A percentile compares a stretch with the other conserved stretches of the same genome.
phyloP scores from a whole-genome alignment of 2,888 invertebrate species.

The Drosophila quasianomalipes region DNA sequence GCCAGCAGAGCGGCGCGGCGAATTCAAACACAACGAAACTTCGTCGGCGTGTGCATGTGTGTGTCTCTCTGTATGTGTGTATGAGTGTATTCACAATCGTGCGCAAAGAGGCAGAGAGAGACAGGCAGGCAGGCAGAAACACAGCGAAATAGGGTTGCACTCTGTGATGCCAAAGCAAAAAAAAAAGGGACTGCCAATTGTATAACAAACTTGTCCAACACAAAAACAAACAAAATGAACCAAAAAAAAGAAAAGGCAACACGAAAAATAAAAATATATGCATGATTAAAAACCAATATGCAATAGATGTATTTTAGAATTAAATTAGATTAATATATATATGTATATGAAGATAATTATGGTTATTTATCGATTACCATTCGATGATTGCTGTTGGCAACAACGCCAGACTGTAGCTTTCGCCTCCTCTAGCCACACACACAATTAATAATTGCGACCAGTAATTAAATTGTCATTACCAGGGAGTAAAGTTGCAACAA shows the following conservation, averaged over 20 bases:
- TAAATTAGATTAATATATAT: constrained; percentile 43
- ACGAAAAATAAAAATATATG: constrained; percentile 27
- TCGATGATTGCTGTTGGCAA: constrained; percentile 73
- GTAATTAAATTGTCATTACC: constrained; percentile 38
- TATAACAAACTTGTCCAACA: constrained; percentile 58
- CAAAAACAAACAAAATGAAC: constrained; percentile 51
- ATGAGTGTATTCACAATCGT: constrained; percentile 53
- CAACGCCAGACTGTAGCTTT: constrained; percentile 41
- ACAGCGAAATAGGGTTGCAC: constrained; percentile 67
- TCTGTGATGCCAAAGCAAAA: constrained; percentile 52
- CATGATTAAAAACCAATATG: constrained; percentile 49
- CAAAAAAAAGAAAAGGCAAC: constrained; percentile 52
- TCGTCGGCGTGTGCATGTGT: constrained; percentile 19
- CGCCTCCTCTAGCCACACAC: constrained; percentile 9
- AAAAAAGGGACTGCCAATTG: constrained; percentile 59
- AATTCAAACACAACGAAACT: constrained; percentile 65
- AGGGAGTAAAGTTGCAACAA: constrained; percentile 26
- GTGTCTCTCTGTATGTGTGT: constrained; percentile 17
- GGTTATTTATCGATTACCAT: constrained; percentile 67
- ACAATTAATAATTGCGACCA: constrained; percentile 32
- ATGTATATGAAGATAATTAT: constrained; percentile 17
- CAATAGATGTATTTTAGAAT: constrained; percentile 43
- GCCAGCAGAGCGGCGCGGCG: constrained; percentile 55
- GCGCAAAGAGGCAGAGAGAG: constrained; percentile 37
- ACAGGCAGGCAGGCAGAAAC: constrained; percentile 49